Percentiles rank a stretch among this genome's conserved stretches.
Conservation (phyloP, 2,113 vertebrate genomes). For the Euleptes europaea region DNA sequence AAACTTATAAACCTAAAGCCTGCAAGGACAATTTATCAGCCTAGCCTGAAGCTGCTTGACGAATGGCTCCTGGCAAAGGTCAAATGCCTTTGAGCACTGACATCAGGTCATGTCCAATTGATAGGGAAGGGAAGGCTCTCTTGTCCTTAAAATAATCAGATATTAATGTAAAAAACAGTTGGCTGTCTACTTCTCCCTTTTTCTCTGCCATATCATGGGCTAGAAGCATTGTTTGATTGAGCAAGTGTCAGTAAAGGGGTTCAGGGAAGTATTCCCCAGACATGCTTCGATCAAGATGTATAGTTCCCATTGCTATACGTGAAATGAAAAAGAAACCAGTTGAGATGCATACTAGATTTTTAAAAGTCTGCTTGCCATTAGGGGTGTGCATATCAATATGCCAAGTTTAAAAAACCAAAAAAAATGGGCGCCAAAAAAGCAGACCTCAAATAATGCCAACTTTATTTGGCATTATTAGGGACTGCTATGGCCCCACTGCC, state of each 20-base stretch:
- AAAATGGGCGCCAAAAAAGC: no score
- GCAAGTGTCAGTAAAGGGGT: background rate
- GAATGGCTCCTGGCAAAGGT: slow-evolving; percentile 45
- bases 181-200: background rate
- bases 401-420: no score
- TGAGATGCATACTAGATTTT: background rate
- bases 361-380: no score
- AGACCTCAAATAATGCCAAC: no score
- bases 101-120: slow-evolving; percentile 28
- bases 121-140: background rate
- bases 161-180: background rate
- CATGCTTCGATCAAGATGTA: no score
- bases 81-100: slow-evolving; percentile 32
- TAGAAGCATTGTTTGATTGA: background rate
- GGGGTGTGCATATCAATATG: no score
- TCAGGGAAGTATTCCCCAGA: no score
- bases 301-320: background rate
- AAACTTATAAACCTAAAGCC: slow-evolving; percentile 51
- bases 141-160: slow-evolving; percentile 16
- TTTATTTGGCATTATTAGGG: no score
- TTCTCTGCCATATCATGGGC: background rate
- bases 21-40: slow-evolving; percentile 56
- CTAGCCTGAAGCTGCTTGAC: slow-evolving; percentile 29
- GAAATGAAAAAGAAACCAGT: no score
- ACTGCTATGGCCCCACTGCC: no score